A percentile compares a stretch with the other conserved stretches of the same genome.
phyloP scores from a whole-genome alignment of 1,140 invertebrate genomes.

The Trissolcus basalis region DNA sequence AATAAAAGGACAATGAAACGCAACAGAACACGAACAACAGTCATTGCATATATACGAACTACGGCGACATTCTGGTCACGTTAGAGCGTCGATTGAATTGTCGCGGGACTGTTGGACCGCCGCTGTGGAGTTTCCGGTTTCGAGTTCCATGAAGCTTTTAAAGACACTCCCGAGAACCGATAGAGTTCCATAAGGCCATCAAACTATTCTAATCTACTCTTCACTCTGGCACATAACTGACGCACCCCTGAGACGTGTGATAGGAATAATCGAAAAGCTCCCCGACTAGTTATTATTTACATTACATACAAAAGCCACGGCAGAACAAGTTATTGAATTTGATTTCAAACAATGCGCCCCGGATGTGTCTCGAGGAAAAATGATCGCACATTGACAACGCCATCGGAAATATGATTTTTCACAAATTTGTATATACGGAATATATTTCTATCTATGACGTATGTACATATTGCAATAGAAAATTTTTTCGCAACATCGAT shows the following conservation, averaged over 20 bases:
- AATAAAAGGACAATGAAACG: conserved; percentile 37
- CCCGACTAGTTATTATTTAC: conserved; percentile 37
- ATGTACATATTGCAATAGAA: too few relatives aligned
- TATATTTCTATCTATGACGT: too few relatives aligned
- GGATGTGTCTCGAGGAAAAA: not conserved
- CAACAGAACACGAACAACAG: conserved; percentile 52
- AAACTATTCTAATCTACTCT: conserved; percentile 59
- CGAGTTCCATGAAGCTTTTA: conserved; percentile 64
- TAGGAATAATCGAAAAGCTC: conserved; percentile 51
- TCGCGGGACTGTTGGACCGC: conserved; percentile 66
- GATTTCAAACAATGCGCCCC: conserved; percentile 9
- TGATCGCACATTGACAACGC: too few relatives aligned
- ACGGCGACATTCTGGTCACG: conserved; percentile 68
- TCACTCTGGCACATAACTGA: conserved; percentile 46
- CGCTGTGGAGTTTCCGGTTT: conserved; percentile 63
- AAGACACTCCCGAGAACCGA: conserved; percentile 61
- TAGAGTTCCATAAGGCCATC: conserved; percentile 57
- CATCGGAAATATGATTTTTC: too few relatives aligned
- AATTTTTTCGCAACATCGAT: too few relatives aligned
- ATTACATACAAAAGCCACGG: conserved; percentile 18
- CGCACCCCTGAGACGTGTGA: conserved; percentile 40
- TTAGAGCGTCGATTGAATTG: conserved; percentile 69
- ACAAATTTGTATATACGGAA: too few relatives aligned
- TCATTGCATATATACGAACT: conserved; percentile 51
- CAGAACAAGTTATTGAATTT: conserved; percentile 19